Evolutionary conservation across 2,888 invertebrate genomes (phyloP).

Genomic region (Athalia cordata): DNA sequence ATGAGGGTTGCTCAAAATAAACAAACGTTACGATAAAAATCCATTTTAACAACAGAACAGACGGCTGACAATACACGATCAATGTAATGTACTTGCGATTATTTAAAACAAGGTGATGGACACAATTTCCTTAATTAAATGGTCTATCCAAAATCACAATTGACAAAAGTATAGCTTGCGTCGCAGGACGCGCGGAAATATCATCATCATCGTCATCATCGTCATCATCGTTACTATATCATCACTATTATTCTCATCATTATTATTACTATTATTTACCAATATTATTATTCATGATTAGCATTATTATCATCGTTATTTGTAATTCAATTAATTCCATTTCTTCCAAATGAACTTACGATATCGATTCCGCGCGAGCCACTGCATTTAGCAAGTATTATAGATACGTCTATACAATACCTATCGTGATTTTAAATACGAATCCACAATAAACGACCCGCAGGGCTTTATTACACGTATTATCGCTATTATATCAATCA

Average conservation of each 20-base stretch:
- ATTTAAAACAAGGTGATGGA: slow-evolving; percentile 59
- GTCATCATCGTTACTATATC: slow-evolving; percentile 37
- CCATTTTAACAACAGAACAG: slow-evolving; percentile 69
- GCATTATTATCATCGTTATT: slow-evolving; percentile 44
- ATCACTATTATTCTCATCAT: slow-evolving; percentile 51
- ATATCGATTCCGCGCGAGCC: slow-evolving; percentile 64
- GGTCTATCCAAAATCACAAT: slow-evolving; percentile 71
- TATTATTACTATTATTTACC: slow-evolving; percentile 11
- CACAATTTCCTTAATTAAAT: slow-evolving; percentile 58
- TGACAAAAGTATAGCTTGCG: slow-evolving; percentile 68
- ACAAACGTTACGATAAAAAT: slow-evolving; percentile 71
- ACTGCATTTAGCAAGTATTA: slow-evolving; percentile 64
- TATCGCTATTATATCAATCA: neutral
- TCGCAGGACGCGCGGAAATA: slow-evolving; percentile 68
- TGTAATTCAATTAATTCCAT: slow-evolving; percentile 55
- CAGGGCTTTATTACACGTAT: no score
- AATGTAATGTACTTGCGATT: slow-evolving; percentile 60
- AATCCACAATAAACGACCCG: no score
- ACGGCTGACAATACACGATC: slow-evolving; percentile 63
- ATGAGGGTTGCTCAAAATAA: slow-evolving; percentile 71
- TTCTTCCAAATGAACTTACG: slow-evolving; percentile 3
- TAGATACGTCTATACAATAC: slow-evolving; percentile 54
- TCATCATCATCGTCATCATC: slow-evolving; percentile 53
- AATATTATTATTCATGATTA: slow-evolving; percentile 55
- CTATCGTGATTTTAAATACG: slow-evolving; percentile 28